Conservation (phyloP, 2,888 invertebrate species). For the Drosophila helvetica region DNA sequence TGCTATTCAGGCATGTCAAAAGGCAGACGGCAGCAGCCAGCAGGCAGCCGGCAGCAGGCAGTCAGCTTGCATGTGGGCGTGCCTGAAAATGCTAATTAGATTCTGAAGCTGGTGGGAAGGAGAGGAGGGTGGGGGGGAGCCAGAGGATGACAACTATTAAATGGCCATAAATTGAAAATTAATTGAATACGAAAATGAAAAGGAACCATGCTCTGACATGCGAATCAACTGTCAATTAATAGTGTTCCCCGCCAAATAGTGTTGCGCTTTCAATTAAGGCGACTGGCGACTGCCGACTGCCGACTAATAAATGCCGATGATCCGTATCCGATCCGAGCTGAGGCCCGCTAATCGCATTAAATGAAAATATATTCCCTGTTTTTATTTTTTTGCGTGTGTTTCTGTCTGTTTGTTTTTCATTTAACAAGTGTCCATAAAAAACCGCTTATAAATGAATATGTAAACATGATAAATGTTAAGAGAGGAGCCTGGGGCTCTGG, state of each 20-base stretch:
- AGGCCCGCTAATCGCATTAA: slow-evolving; percentile 53
- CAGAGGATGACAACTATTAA: slow-evolving; percentile 24
- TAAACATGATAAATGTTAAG: slow-evolving; percentile 25
- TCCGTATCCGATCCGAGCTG: slow-evolving; percentile 3
- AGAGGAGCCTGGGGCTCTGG: background rate
- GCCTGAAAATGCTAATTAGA: slow-evolving; percentile 57
- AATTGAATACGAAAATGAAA: slow-evolving; percentile 5
- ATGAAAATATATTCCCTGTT: slow-evolving; percentile 18
- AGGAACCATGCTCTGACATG: slow-evolving; percentile 44
- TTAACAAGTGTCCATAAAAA: slow-evolving; percentile 35
- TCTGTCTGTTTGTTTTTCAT: slow-evolving; percentile 48
- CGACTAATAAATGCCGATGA: slow-evolving; percentile 39
- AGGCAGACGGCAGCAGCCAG: slow-evolving; percentile 22
- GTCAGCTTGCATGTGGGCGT: slow-evolving; percentile 1
- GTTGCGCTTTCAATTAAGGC: slow-evolving; percentile 49
- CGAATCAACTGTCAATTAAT: slow-evolving; percentile 48
- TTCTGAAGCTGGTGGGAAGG: slow-evolving; percentile 50
- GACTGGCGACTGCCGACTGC: slow-evolving; percentile 4
- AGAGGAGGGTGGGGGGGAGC: background rate
- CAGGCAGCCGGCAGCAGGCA: slow-evolving; percentile 10
- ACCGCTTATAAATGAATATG: slow-evolving; percentile 17
- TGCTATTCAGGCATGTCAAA: slow-evolving; percentile 49
- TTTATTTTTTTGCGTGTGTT: background rate
- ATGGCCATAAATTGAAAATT: slow-evolving; percentile 44
- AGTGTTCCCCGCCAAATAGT: slow-evolving; percentile 21